These are phyloP conservation scores for Nannoperca australis DNA, from an alignment of 2,797 vertebrate genomes.

Conservation along the genomic window DNA sequence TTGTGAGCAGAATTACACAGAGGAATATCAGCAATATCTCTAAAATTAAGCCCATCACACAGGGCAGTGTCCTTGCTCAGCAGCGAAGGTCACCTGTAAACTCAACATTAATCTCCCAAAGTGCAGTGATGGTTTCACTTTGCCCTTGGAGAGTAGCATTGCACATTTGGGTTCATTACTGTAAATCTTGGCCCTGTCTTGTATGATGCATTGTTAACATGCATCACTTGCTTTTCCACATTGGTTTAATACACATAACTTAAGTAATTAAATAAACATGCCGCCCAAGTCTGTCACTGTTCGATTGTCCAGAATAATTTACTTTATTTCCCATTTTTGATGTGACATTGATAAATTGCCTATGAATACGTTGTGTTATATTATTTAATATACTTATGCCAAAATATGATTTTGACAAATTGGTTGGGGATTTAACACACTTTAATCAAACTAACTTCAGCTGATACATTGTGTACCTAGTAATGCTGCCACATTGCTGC, in stretches of 20 bases:
- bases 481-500: background rate
- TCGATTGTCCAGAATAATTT: background rate
- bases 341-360: background rate
- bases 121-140: conserved; percentile 63
- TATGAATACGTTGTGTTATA: background rate
- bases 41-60: conserved; percentile 60
- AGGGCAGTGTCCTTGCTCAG: conserved; percentile 54
- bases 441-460: conserved; percentile 3
- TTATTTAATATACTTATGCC: background rate
- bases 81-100: conserved; percentile 72
- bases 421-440: background rate
- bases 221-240: conserved; percentile 36
- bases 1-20: conserved; percentile 38
- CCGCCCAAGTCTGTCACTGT: background rate
- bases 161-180: conserved; percentile 67
- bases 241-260: conserved; percentile 40
- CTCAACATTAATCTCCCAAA: conserved; percentile 76
- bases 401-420: conserved; percentile 9
- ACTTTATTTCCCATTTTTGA: background rate
- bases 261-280: conserved; percentile 38
- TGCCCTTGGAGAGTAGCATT: conserved; percentile 53
- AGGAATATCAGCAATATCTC: conserved; percentile 52
- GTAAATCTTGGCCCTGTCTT: conserved; percentile 57
- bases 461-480: background rate
- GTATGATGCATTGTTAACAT: conserved; percentile 48